Percentiles rank a stretch among this genome's conserved stretches.
phyloP scores from a whole-genome alignment of 2,113 vertebrate genomes.

The Beaufortia kweichowensis region DNA sequence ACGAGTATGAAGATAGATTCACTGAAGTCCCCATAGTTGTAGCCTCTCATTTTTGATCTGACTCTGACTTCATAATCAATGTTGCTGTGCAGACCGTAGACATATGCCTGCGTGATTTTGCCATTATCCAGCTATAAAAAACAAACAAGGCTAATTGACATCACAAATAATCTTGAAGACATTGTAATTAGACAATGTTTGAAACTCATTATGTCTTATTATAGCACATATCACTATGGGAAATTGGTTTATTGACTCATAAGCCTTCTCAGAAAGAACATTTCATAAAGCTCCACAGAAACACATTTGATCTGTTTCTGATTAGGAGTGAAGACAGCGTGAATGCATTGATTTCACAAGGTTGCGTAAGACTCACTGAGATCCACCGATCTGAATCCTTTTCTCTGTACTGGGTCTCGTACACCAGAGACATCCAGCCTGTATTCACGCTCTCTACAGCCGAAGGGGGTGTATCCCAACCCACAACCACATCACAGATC shows the following conservation, averaged over 20 bases:
- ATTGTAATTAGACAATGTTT: background rate
- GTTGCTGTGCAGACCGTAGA: constrained; percentile 82
- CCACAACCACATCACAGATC: constrained; percentile 82
- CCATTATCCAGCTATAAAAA: constrained; percentile 74
- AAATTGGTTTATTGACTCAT: background rate
- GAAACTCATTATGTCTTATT: background rate
- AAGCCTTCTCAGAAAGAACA: background rate
- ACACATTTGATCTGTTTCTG: constrained; percentile 8
- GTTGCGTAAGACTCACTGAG: constrained; percentile 45
- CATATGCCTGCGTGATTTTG: constrained; percentile 68
- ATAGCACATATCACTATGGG: background rate
- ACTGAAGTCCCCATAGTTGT: constrained; percentile 85
- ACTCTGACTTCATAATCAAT: constrained; percentile 85
- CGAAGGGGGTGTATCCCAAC: constrained; percentile 84
- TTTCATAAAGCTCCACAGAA: constrained; percentile 8
- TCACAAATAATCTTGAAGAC: background rate
- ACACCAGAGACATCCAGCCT: constrained; percentile 88
- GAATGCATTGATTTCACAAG: background rate
- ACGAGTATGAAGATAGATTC: constrained; percentile 77
- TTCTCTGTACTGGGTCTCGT: constrained; percentile 86
- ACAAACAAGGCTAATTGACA: constrained; percentile 21
- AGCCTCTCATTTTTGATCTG: constrained; percentile 76
- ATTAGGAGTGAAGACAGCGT: background rate
- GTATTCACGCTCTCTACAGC: constrained; percentile 75
- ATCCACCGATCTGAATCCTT: constrained; percentile 58